Percentiles rank a stretch among this genome's conserved stretches.
Conservation (phyloP, 2,797 vertebrate species). For the Parauchenoglanis ngamensis region DNA sequence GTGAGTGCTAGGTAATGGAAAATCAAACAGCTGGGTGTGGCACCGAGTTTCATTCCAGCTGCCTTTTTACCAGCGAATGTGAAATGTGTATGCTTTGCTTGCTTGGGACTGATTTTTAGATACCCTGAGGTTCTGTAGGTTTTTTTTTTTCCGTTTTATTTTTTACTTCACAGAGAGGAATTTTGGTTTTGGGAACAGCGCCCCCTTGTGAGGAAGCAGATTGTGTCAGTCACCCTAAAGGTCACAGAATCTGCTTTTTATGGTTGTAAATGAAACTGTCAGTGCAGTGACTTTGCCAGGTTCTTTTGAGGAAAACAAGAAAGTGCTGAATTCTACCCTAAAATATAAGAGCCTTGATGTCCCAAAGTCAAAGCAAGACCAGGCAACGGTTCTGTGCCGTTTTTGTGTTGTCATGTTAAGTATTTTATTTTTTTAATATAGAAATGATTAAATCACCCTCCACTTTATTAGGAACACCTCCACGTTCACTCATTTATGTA, state of each 20-base stretch:
- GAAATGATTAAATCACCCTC: not conserved
- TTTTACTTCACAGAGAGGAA: too few species aligned
- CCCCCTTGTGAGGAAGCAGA: slow-evolving; percentile 35
- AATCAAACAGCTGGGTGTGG: slow-evolving; percentile 1
- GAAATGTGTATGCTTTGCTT: slow-evolving; percentile 9
- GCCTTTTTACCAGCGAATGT: slow-evolving; percentile 10
- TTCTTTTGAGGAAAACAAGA: not conserved
- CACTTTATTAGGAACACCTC: too few species aligned
- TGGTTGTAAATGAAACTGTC: not conserved
- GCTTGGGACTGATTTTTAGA: slow-evolving; percentile 31
- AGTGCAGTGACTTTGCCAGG: not conserved
- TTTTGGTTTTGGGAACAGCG: not conserved
- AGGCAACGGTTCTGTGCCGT: not conserved
- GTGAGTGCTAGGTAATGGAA: slow-evolving; percentile 38
- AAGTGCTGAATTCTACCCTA: not conserved
- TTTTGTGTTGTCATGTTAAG: not conserved
- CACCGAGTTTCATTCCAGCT: not conserved
- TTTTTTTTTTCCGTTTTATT: not conserved
- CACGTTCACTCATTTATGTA: too few species aligned
- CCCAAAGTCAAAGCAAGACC: not conserved
- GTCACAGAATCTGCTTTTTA: not conserved
- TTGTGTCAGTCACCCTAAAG: slow-evolving; percentile 12
- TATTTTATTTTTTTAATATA: not conserved
- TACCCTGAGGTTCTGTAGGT: not conserved
- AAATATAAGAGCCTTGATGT: not conserved